Base-by-base conservation (phyloP, 1,140 invertebrate species). In the Drosophila ogumai region DNA sequence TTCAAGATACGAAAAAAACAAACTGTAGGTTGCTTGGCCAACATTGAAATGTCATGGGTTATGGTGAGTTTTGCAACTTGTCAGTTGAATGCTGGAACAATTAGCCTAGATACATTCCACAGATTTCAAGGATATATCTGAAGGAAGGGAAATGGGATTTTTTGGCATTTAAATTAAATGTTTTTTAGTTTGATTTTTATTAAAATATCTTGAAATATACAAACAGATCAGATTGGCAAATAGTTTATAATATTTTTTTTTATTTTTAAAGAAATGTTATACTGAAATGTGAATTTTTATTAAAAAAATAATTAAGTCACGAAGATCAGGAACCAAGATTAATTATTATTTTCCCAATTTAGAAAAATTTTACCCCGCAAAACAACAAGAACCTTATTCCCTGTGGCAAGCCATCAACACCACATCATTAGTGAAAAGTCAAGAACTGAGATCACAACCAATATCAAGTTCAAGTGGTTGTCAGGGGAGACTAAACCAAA, bases 401-500 rank as follows among this genome's bases (percentile, higher is more conserved):
- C 46, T 6, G 17, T 57, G 66, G 41, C 66, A 55, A 50, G 12
- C 10, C 13, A 72, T 72, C 68, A 59, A 22, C 68, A 59, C 52
- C 17, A 41, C 44, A 67, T 76, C 73, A 76, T 76, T 76, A 76
- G 74, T 68, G 12, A 46, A 49, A 22, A 43, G 47, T 43, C 50
- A 66, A 46, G 55, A 15, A 41, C 34, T 2, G 5, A 22, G 28
- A 43, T 25, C 31, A 28, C 22, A 38, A 43, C 32, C 61, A 47
- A 46, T 41, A 41, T 64, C 41, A 19, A 52, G 56, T 69, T 87
- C 82, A 88, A 88, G 82, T 88, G 84, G 19, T 32, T 63, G 34
- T 43, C 47, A 34, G 47, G 44, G 46, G 38, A 32, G 66, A 40
- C 32, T 32, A 34, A 12, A 3, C 43, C 36, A 34, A 40, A 72